Evolutionary conservation across 2,888 invertebrate species (phyloP), one percentile per base, ranked within the genome.

Genomic region (Macrosiphum euphorbiae): DNA sequence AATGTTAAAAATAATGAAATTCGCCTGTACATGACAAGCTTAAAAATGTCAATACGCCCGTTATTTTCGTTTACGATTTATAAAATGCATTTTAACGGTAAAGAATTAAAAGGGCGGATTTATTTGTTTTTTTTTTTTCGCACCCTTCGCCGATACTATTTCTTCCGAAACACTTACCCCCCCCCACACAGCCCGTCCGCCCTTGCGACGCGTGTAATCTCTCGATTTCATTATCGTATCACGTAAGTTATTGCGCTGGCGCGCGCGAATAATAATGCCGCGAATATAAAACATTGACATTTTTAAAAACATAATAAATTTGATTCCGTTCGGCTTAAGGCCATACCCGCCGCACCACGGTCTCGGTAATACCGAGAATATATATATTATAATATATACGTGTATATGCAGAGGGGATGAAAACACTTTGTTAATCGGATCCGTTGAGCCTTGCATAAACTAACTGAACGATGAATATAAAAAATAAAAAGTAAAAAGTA

Each of bases 221-320:
- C 93, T 94, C 93, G 93, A 94, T 94, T 94, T 94, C 93, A 94
- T 94, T 94, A 90, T 94, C 93, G 93, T 93, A 92, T 92, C 90
- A 50, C 90, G 90, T 94, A 90, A 94, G 93, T 94, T 94, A 94
- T 94, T 90, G 90, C 85, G 78, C 92, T 78, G 92, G 88, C 92
- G 88, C 92, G 92, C 61, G 50, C 55, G 78, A 90, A 94, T 90
- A 94, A 94, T 93, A 93, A 93, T 55, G 92, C 88, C 88, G 84
- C 92, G 92, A 84, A 93, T 90, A 94, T 90, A 94, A 94, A 90
- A 94, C 93, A 90, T 94, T 90, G 93, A 94, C 93, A 90, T 94
- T 94, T 94, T 94, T 90, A 94, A 94, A 94, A 94, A 94, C 90
- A 94, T 90, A 94, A 94, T 94, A 94, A 94, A 94, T 94, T 94